Evolutionary conservation across 2,888 invertebrate species (phyloP), one percentile per base, ranked within the genome.

Genomic region (Arenicola marina): DNA sequence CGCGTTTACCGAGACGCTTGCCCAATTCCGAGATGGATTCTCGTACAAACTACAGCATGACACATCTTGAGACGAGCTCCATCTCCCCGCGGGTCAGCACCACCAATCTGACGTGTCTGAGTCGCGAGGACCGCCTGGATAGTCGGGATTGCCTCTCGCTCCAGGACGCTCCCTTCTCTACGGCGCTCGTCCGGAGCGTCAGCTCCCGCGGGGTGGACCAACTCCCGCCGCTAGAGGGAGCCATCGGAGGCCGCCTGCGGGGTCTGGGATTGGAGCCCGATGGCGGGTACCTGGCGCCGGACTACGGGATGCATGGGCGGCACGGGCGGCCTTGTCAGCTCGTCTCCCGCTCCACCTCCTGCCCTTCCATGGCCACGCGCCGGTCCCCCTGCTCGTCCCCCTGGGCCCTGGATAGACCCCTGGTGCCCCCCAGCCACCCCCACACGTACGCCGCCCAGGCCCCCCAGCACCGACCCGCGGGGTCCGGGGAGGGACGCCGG

Each of bases 31-130:
- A n/a, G 4, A 4, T n/a, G 45, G 57, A 46, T 4, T 7, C 28
- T 7, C 11, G 7, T 7, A 46, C 44, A 11, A 31, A 31, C 57
- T 24, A 31, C 26, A 38, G 43, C 43, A 57, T 28, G 46, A 57
- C 57, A n/a, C 44, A 44, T 29, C 32, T 46, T 24, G 44, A 57
- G 18, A 45, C 57, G 7, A 28, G 46, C 24, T 57, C 57, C 29
- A 24, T 57, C 3, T 57, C 57, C 4, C 57, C 57, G 28, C 57
- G 57, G 18, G 57, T 57, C 4, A 57, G 57, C 29, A 46, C 46
- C 7, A 46, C 44, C 26, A 57, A 57, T 24, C 46, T 57, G 28
- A 56, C 56, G 7, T 7, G n/a, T n/a, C 4, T 56, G 21, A 28
- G 11, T n/a, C 21, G 57, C 7, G 57, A 57, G 11, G 28, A 46